Evolutionary conservation across 2,888 invertebrate genomes (phyloP).

Genomic region (Hesperia comma): DNA sequence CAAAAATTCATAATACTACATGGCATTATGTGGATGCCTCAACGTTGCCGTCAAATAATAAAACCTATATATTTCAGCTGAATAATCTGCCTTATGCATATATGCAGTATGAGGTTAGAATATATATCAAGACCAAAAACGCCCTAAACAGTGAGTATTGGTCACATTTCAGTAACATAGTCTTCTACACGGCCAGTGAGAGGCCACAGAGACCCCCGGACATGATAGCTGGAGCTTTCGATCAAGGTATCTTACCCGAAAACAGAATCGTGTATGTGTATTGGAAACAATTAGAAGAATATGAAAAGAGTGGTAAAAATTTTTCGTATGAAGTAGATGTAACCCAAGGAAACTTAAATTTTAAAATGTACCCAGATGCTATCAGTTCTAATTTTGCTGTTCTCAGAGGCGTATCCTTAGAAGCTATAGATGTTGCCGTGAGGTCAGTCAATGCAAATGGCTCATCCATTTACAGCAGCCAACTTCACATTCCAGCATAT

Average conservation of each 20-base stretch:
- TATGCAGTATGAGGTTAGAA: conserved; percentile 88
- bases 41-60: conserved; percentile 61
- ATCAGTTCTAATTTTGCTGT: conserved; percentile 85
- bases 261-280: conserved; percentile 88
- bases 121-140: conserved; percentile 85
- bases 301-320: conserved; percentile 88
- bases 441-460: conserved; percentile 86
- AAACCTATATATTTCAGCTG: conserved; percentile 72
- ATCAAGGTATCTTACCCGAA: conserved; percentile 80
- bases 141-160: conserved; percentile 85
- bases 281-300: conserved; percentile 89
- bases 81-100: conserved; percentile 86
- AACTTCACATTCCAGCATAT: conserved; percentile 85
- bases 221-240: conserved; percentile 89
- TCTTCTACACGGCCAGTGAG: conserved; percentile 85
- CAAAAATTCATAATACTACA: conserved; percentile 72
- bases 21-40: conserved; percentile 71
- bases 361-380: conserved; percentile 69
- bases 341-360: conserved; percentile 56
- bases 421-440: conserved; percentile 80
- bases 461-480: conserved; percentile 80
- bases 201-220: conserved; percentile 87
- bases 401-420: conserved; percentile 69
- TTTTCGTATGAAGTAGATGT: conserved; percentile 87
- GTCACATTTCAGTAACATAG: conserved; percentile 86